These are phyloP conservation scores for Melanotus villosus DNA, from an alignment of 2,888 invertebrate genomes.

Conservation along the genomic window DNA sequence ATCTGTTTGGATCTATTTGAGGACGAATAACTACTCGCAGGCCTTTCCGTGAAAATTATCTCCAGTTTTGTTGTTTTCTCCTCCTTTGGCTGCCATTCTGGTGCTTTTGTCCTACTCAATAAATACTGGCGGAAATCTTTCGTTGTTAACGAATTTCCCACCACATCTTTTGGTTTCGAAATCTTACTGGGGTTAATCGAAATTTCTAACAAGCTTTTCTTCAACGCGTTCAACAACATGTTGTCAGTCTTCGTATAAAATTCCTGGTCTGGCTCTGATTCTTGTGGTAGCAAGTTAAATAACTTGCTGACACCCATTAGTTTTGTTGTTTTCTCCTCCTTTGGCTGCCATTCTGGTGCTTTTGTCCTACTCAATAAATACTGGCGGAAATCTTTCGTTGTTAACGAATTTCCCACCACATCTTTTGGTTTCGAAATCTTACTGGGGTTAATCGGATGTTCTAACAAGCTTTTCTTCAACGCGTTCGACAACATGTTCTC, in stretches of 20 bases:
- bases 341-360: background rate
- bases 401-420: background rate
- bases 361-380: background rate
- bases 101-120: background rate
- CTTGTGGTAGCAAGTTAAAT: too few relatives aligned
- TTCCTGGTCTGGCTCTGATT: too few relatives aligned
- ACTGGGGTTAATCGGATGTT: background rate
- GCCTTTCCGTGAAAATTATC: constrained; percentile 22
- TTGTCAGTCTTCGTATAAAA: too few relatives aligned
- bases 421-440: background rate
- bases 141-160: background rate
- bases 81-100: background rate
- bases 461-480: background rate
- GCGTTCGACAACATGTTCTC: too few relatives aligned
- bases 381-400: background rate
- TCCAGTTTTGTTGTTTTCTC: constrained; percentile 30
- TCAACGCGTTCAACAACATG: background rate
- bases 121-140: background rate
- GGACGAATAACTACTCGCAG: background rate
- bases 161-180: background rate
- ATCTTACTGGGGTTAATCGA: background rate
- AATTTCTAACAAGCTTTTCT: background rate
- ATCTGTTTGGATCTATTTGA: constrained; percentile 11
- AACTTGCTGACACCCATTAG: background rate
- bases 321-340: constrained; percentile 19